Evolutionary conservation across 2,113 vertebrate genomes (phyloP), one percentile per base, ranked within the genome.

Genomic region (Pimephales promelas): DNA sequence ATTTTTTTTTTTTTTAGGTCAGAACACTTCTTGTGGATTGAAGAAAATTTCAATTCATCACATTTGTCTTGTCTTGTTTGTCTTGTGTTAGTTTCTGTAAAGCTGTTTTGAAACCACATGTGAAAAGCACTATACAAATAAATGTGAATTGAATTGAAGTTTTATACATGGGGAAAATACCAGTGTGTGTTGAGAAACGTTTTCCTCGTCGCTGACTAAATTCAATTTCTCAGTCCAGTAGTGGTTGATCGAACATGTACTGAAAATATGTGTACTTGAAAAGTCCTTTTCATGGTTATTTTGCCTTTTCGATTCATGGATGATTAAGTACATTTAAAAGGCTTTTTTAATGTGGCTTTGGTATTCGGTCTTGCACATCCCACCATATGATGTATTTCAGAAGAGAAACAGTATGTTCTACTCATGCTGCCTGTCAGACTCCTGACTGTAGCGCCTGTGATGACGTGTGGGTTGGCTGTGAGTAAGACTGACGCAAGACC

Each of bases 341-440:
- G 14, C 47, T 52, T 31, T 74, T 20, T 74, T 52, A 31, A 74
- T 28, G 43, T 16, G 7, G 43, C 20, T 74, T 74, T 31, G 24
- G 7, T 26, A 31, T 74, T 18, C 52, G 72, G 43, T 74, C 72
- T 49, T 47, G 72, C 22, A 40, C 75, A 61, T 57, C 31, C 31
- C 5, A 59, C 74, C 28, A 40, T 61, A 78, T 59, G 75, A 61
- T 78, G 75, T 43, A 36, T 78, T 59, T 78, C 7, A 78, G 75
- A 59, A 11, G 7, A 28, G 72, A 74, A 47, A 43, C 54, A 57
- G 75, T 78, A 57, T 78, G 54, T 78, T 78, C 75, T 59, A 22
- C 71, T 74, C n/a, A 20, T 11, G 45, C 43, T 74, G 45, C 43
- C 71, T 49, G 71, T 74, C 31, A 78, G 54, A 78, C 34, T 59